phyloP scores from a whole-genome alignment of 64 coral and sea anemone genomes.

The Montipora foliosa region DNA sequence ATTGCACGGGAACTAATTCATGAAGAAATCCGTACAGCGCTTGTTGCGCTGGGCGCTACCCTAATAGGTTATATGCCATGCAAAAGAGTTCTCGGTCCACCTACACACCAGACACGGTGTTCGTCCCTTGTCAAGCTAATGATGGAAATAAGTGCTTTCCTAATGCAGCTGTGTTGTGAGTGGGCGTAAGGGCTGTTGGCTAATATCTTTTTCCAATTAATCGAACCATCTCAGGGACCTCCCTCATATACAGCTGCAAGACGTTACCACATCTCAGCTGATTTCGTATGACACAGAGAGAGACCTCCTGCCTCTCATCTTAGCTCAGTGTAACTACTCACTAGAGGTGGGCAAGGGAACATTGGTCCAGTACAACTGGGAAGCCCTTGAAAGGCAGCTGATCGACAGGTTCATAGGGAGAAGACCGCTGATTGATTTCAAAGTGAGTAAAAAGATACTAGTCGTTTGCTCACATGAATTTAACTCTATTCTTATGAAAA shows the following conservation, averaged over 20 bases:
- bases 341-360: conserved; percentile 73
- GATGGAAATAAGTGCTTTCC: too few species aligned
- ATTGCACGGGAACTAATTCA: too few species aligned
- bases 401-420: conserved; percentile 75
- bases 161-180: too few species aligned
- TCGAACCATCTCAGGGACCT: conserved; percentile 20
- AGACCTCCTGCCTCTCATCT: conserved; percentile 63
- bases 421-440: conserved; percentile 64
- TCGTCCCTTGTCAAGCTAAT: too few species aligned
- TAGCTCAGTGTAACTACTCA: conserved; percentile 75
- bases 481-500: too few species aligned
- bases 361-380: conserved; percentile 72
- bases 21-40: too few species aligned
- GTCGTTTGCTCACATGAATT: neutral
- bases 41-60: too few species aligned
- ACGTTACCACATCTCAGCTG: conserved; percentile 55
- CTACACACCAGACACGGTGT: too few species aligned
- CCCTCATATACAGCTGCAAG: conserved; percentile 22
- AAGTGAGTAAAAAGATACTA: conserved; percentile 9
- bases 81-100: too few species aligned
- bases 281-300: conserved; percentile 68
- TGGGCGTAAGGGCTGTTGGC: neutral
- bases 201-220: neutral
- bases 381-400: conserved; percentile 48
- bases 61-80: too few species aligned